phyloP scores from a whole-genome alignment of 2,113 vertebrate species.

The Axis porcinus region DNA sequence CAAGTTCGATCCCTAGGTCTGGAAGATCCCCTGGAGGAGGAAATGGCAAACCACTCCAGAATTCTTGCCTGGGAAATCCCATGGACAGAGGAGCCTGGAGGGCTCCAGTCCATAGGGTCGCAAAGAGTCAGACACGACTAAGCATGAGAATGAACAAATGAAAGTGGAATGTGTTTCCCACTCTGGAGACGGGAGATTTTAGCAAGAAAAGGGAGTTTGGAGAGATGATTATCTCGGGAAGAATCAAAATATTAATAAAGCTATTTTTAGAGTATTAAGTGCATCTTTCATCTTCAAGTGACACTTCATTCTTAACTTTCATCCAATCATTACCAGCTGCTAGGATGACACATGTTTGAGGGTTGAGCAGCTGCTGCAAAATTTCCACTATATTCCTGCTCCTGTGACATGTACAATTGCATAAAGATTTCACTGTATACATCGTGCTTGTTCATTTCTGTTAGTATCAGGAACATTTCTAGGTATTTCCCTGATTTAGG shows the following conservation, averaged over 20 bases:
- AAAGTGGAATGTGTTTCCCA: neutral
- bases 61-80: neutral
- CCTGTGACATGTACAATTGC: neutral
- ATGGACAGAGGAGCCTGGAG: neutral
- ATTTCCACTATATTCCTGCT: neutral
- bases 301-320: neutral
- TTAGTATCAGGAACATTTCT: neutral
- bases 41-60: neutral
- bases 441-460: neutral
- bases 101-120: neutral
- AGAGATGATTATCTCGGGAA: neutral
- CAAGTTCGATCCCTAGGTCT: neutral
- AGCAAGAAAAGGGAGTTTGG: neutral
- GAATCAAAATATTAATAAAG: neutral
- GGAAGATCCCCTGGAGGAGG: neutral
- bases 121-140: neutral
- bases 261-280: neutral
- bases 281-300: neutral
- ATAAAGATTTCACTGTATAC: neutral
- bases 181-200: neutral
- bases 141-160: neutral
- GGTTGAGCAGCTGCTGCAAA: neutral
- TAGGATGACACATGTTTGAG: neutral
- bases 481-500: neutral
- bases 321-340: accelerated